Evolutionary conservation across 1,140 invertebrate genomes (phyloP), one percentile per base, ranked within the genome.

Genomic region (Lepidurus packardi): DNA sequence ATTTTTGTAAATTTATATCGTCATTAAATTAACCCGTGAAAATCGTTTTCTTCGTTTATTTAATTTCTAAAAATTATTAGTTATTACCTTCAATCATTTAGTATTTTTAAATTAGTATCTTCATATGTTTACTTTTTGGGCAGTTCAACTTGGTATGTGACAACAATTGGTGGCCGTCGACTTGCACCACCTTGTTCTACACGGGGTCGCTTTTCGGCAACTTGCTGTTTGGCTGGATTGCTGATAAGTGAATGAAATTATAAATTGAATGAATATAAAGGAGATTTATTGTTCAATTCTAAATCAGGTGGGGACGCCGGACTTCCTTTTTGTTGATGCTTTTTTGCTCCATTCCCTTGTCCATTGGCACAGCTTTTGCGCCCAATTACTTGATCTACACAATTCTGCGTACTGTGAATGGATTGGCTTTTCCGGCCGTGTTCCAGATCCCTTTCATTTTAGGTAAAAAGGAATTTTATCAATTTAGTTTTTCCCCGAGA

Each of bases 141-240:
- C 75, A 91, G 90, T 89, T 90, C 85, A 87, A 90, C 78, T 84
- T 91, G 81, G 90, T 91, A 76, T 91, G 91, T 81, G 89, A 90
- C 81, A 86, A 89, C 80, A 88, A 87, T 80, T 90, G 89, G 88
- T 87, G 88, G 82, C 88, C 89, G 21, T 88, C 89, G 65, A 89
- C 88, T 8, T 88, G 89, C 74, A 90, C 89, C 76, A 89, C 90
- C 4, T 85, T 91, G 43, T 91, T 91, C 82, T 90, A 90, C 85
- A 88, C 91, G 9, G 90, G 90, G 13, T 90, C 90, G 42, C 87
- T 91, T 13, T 90, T 92, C 80, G 90, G 90, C 1, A 91, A 91
- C 80, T 86, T 91, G 7, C 86, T 91, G n/a, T 91, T 91, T 81
- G 90, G 90, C 34, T 90, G 88, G 87, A 88, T 91, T 80, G 90